These are phyloP conservation scores for Cryptoprocta ferox DNA, from an alignment of 2,797 vertebrate genomes.

Conservation along the genomic window DNA sequence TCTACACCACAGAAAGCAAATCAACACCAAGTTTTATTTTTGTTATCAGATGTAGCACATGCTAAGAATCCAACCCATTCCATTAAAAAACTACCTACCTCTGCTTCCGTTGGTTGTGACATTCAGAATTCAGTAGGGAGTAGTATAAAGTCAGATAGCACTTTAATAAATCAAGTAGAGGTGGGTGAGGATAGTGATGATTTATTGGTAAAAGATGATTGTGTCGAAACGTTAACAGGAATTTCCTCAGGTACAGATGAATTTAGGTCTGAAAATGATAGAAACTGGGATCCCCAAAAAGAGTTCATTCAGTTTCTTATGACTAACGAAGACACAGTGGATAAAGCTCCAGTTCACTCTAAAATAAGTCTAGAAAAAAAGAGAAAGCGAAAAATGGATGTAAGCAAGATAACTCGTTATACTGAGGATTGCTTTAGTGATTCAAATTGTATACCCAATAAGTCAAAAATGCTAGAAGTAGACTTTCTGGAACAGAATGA, in stretches of 20 bases:
- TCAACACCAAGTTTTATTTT: constrained; percentile 92
- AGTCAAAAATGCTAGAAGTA: constrained; percentile 87
- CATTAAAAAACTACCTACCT: constrained; percentile 93
- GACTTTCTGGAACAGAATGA: constrained; percentile 89
- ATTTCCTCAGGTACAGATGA: constrained; percentile 92
- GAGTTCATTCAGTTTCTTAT: constrained; percentile 93
- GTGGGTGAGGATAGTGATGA: constrained; percentile 89
- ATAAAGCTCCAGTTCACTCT: constrained; percentile 88
- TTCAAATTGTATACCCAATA: constrained; percentile 87
- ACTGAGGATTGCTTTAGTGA: constrained; percentile 90
- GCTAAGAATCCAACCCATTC: constrained; percentile 92
- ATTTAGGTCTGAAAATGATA: constrained; percentile 88
- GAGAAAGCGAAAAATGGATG: constrained; percentile 91
- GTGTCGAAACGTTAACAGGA: constrained; percentile 88
- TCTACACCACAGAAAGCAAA: constrained; percentile 92
- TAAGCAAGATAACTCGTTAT: constrained; percentile 89
- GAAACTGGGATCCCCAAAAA: constrained; percentile 92
- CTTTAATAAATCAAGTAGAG: constrained; percentile 92
- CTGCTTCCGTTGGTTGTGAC: constrained; percentile 90
- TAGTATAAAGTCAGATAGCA: constrained; percentile 90
- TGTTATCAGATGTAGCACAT: constrained; percentile 93
- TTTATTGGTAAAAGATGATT: constrained; percentile 86
- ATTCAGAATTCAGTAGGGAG: constrained; percentile 89
- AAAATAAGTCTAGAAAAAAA: constrained; percentile 89
- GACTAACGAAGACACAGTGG: constrained; percentile 89